Evolutionary conservation across 2,113 vertebrate genomes (phyloP).

Genomic region (Prunella himalayana): DNA sequence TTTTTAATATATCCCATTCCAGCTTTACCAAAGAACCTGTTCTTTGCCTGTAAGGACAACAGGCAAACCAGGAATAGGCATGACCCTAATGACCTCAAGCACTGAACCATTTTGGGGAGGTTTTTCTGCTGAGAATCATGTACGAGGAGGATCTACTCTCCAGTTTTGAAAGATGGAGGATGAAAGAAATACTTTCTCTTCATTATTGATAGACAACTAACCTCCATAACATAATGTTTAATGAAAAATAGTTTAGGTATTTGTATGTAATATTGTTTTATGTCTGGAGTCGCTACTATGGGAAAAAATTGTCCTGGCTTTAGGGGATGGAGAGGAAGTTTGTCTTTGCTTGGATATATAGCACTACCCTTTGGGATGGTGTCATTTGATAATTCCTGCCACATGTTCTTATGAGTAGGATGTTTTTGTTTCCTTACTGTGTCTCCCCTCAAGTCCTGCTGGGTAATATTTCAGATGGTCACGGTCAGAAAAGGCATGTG

Average conservation of each 20-base stretch:
- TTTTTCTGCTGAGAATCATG: background rate
- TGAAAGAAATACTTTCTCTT: background rate
- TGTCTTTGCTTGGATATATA: constrained; percentile 46
- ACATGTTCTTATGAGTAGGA: constrained; percentile 71
- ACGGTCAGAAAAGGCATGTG: constrained; percentile 64
- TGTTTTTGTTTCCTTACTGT: constrained; percentile 69
- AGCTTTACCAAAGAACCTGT: background rate
- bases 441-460: constrained; percentile 64
- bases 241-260: background rate
- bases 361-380: constrained; percentile 38
- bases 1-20: background rate
- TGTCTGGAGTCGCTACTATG: background rate
- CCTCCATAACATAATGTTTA: background rate
- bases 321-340: background rate
- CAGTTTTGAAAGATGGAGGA: background rate
- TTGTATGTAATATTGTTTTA: background rate
- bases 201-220: background rate
- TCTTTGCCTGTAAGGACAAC: background rate
- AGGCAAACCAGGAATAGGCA: background rate
- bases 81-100: accelerated
- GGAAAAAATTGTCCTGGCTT: background rate
- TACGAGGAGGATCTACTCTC: background rate
- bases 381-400: constrained; percentile 70
- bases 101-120: background rate
- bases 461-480: constrained; percentile 71